Evolutionary conservation across 2,797 vertebrate species (phyloP).

Genomic region (Chromobotia macracanthus): DNA sequence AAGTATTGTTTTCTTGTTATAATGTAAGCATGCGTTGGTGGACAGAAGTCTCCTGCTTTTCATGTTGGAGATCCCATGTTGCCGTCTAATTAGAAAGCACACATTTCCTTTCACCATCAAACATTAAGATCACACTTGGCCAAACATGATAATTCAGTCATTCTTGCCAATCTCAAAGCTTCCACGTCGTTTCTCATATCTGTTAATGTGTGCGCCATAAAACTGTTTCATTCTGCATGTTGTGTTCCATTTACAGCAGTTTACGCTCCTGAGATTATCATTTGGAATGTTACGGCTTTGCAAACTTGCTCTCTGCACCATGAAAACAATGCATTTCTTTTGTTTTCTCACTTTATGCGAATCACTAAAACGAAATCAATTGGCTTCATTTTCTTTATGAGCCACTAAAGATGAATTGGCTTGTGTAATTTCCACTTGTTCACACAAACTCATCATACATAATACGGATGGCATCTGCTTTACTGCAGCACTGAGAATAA

Average conservation of each 20-base stretch:
- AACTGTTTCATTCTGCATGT: not conserved
- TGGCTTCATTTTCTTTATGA: conserved; percentile 28
- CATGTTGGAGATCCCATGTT: not conserved
- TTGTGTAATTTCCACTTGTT: conserved; percentile 46
- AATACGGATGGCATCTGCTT: conserved; percentile 42
- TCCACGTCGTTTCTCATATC: not conserved
- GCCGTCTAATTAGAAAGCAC: conserved; percentile 9
- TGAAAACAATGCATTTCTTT: not conserved
- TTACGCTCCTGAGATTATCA: not conserved
- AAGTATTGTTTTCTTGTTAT: conserved; percentile 42
- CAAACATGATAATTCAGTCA: not conserved
- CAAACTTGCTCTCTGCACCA: not conserved
- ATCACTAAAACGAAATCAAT: conserved; percentile 29
- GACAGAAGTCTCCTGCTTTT: conserved; percentile 18
- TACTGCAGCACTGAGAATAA: conserved; percentile 44
- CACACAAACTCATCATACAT: conserved; percentile 47
- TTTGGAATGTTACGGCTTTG: not conserved
- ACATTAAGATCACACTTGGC: conserved; percentile 18
- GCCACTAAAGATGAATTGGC: conserved; percentile 40
- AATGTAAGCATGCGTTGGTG: conserved; percentile 28
- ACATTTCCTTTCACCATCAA: not conserved
- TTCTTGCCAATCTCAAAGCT: conserved; percentile 7
- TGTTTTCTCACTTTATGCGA: conserved; percentile 7
- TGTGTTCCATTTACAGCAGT: not conserved
- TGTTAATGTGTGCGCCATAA: not conserved